Evolutionary conservation across 2,113 vertebrate genomes (phyloP).

Genomic region (Patagioenas fasciata): DNA sequence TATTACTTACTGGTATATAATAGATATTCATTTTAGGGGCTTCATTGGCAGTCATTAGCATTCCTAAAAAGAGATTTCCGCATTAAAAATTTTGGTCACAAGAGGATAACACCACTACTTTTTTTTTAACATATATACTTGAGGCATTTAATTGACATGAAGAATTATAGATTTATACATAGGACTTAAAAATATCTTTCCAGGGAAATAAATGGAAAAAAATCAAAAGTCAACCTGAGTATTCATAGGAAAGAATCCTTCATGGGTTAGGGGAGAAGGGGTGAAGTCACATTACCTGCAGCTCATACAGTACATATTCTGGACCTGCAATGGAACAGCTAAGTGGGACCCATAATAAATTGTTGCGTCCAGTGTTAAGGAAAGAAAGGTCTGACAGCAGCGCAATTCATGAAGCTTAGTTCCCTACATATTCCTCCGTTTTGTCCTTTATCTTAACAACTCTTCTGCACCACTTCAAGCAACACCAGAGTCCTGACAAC

Average conservation of each 20-base stretch:
- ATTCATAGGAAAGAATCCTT: neutral
- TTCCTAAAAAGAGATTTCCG: slow-evolving; percentile 80
- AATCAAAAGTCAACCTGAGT: neutral
- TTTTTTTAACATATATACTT: neutral
- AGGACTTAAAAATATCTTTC: neutral
- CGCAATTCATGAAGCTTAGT: neutral
- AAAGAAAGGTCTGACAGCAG: neutral
- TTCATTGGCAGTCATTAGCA: slow-evolving; percentile 97
- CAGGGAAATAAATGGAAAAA: neutral
- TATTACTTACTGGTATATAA: slow-evolving; percentile 92
- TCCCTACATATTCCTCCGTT: neutral
- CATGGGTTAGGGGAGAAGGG: neutral
- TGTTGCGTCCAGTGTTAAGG: neutral
- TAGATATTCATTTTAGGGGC: slow-evolving; percentile 97
- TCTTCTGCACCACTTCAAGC: neutral
- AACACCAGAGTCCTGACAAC: neutral
- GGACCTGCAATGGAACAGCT: neutral
- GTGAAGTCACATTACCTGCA: neutral
- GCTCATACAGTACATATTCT: neutral
- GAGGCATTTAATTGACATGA: neutral
- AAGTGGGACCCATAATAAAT: neutral
- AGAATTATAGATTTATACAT: neutral
- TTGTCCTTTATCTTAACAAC: neutral
- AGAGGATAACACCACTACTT: neutral
- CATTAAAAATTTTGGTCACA: neutral